Conservation (phyloP, 1,140 invertebrate genomes). For the Sycophaga agraensis region DNA sequence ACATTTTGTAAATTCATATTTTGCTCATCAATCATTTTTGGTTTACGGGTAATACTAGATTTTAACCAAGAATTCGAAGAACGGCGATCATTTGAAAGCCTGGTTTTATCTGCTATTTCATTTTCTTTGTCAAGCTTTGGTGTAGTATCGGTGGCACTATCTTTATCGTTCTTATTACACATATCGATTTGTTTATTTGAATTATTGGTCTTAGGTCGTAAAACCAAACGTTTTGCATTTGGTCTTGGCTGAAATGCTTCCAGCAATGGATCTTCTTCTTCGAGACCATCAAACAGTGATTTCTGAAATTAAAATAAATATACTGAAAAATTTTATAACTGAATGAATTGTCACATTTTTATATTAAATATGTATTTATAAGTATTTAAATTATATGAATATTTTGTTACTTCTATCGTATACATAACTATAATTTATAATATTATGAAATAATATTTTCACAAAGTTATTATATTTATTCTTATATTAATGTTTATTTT, state of each 20-base stretch:
- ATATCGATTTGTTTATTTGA: not conserved
- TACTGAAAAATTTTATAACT: no score
- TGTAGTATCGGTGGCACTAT: not conserved
- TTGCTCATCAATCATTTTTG: constrained; percentile 26
- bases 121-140: not conserved
- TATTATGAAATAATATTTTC: no score
- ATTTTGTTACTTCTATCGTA: no score
- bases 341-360: no score
- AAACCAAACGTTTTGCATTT: constrained; percentile 65
- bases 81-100: constrained; percentile 12
- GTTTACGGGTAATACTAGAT: constrained; percentile 33
- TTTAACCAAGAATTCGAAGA: constrained; percentile 46
- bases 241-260: constrained; percentile 66
- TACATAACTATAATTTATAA: no score
- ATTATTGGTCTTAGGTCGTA: constrained; percentile 50
- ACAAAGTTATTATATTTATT: no score
- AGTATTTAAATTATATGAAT: no score
- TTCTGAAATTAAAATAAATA: constrained; percentile 52
- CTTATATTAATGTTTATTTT: no score
- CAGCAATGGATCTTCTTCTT: constrained; percentile 67
- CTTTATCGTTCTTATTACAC: not conserved
- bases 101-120: constrained; percentile 1
- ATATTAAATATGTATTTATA: no score
- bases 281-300: constrained; percentile 70
- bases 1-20: constrained; percentile 13